A percentile compares a stretch with the other conserved stretches of the same genome.
Evolutionary conservation across 2,113 vertebrate genomes (phyloP).

Genomic region (Lethenteron reissneri): DNA sequence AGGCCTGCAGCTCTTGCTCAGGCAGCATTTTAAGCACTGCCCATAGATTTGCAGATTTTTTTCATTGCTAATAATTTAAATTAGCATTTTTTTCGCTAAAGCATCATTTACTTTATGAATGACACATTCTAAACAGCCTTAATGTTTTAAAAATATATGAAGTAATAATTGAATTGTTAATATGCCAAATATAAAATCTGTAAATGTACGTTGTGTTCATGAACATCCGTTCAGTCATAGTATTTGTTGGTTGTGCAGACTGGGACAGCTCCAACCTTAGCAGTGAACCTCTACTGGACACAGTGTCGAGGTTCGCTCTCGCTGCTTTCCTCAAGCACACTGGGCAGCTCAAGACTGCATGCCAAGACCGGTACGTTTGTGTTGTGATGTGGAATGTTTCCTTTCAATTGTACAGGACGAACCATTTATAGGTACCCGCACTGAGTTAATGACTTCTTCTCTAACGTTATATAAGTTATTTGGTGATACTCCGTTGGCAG

Average conservation of each 20-base stretch:
- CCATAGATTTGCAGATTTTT: no score
- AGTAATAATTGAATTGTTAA: no score
- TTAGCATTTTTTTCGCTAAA: no score
- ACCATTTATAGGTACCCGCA: not conserved
- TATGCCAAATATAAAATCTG: no score
- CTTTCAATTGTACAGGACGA: not conserved
- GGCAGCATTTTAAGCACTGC: no score
- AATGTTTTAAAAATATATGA: no score
- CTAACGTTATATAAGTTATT: not conserved
- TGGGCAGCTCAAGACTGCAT: conserved; percentile 50
- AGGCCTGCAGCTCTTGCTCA: no score
- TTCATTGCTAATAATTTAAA: no score
- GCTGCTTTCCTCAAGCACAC: conserved; percentile 84
- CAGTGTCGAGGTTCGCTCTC: conserved; percentile 73
- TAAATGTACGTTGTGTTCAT: no score
- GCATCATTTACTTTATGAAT: no score
- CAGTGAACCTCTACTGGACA: conserved; percentile 72
- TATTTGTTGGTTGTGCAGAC: conserved; percentile 30
- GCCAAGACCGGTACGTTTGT: conserved; percentile 62
- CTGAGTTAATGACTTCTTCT: conserved; percentile 11
- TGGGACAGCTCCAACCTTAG: conserved; percentile 80
- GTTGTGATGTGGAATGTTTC: conserved; percentile 8
- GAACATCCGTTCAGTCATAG: no score
- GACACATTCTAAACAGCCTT: no score
- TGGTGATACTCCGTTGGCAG: not conserved